phyloP scores from a whole-genome alignment of 2,888 invertebrate species.

The Lepidonotus clava region DNA sequence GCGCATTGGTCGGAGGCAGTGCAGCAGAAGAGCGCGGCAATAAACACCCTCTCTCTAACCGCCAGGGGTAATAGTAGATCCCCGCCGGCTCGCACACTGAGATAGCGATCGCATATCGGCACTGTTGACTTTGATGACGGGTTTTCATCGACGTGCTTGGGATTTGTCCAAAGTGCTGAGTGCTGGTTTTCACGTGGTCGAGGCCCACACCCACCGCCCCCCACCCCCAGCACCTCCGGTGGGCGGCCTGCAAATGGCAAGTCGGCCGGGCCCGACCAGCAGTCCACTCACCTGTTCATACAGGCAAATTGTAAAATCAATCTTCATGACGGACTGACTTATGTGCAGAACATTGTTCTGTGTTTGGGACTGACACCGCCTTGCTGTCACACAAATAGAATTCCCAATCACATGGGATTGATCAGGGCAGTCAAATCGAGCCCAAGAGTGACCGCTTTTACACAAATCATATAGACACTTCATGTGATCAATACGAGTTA shows the following conservation, averaged over 20 bases:
- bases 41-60: background rate
- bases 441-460: no score
- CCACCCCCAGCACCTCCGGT: background rate
- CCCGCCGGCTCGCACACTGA: background rate
- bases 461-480: no score
- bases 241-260: constrained; percentile 34
- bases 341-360: no score
- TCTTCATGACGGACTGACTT: no score
- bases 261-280: background rate
- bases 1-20: background rate
- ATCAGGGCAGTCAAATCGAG: no score
- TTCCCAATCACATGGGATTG: no score
- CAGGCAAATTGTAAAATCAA: constrained; percentile 13
- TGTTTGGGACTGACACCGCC: no score
- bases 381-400: no score
- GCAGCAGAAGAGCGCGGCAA: background rate
- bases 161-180: constrained; percentile 35
- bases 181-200: background rate
- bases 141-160: constrained; percentile 45
- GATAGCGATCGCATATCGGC: constrained; percentile 43
- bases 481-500: no score
- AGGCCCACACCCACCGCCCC: background rate
- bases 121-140: constrained; percentile 29
- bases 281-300: constrained; percentile 26
- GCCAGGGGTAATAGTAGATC: background rate